Evolutionary conservation across 2,113 vertebrate species (phyloP).

Genomic region (Trematomus loennbergii): DNA sequence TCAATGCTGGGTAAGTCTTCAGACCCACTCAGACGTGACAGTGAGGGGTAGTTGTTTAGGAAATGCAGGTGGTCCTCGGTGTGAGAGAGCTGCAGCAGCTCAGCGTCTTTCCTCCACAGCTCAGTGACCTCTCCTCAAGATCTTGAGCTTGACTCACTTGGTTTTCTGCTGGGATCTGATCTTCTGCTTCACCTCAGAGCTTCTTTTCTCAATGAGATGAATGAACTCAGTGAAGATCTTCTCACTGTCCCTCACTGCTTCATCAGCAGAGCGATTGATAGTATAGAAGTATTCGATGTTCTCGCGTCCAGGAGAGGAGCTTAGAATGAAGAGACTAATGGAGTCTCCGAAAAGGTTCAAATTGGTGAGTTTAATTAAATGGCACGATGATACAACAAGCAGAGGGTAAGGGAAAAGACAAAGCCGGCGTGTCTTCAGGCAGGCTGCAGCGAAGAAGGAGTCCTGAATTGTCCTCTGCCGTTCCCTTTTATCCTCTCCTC

Average conservation of each 20-base stretch:
- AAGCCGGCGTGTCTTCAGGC: no score
- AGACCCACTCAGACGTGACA: neutral
- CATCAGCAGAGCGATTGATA: conserved; percentile 7
- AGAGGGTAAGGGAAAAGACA: no score
- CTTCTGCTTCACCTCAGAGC: conserved; percentile 8
- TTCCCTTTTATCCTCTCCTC: no score
- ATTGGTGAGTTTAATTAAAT: no score
- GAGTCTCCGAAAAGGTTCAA: no score
- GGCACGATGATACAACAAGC: no score
- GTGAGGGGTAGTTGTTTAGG: neutral
- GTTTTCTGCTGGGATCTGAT: neutral
- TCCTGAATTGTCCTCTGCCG: no score
- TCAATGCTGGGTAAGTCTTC: neutral
- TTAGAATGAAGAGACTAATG: no score
- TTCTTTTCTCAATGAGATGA: neutral
- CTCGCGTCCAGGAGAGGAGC: no score
- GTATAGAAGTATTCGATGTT: no score
- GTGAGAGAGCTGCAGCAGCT: conserved; percentile 16
- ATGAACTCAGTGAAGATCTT: conserved; percentile 4
- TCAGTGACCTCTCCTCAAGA: conserved; percentile 10
- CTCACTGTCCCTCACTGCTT: neutral
- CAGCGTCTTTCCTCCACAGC: conserved; percentile 24
- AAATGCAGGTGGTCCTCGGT: conserved; percentile 29
- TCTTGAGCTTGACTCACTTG: conserved; percentile 2
- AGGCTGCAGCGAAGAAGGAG: no score